Percentiles rank a stretch among this genome's conserved stretches.
Conservation (phyloP, 2,888 invertebrate species). For the Ptilodon capucinus region DNA sequence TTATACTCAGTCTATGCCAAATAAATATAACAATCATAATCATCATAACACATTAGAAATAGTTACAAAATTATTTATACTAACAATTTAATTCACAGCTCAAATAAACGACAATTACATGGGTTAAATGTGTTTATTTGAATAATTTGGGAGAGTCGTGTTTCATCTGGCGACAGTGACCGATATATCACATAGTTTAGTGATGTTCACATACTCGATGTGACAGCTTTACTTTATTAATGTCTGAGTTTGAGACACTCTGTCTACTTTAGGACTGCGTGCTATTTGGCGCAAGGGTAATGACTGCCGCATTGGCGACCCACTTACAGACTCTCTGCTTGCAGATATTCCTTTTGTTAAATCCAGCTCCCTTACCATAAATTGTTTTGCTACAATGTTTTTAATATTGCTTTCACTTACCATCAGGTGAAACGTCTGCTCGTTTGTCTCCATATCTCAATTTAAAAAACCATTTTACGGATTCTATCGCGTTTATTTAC, state of each 20-base stretch:
- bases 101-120: slow-evolving; percentile 17
- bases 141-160: slow-evolving; percentile 27
- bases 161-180: slow-evolving; percentile 29
- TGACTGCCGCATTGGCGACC: slow-evolving; percentile 32
- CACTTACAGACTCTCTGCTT: slow-evolving; percentile 5
- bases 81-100: background rate
- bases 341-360: background rate
- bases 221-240: slow-evolving; percentile 40
- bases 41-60: no score
- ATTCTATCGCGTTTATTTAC: no score
- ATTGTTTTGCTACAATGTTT: no score
- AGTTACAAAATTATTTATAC: background rate
- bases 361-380: no score
- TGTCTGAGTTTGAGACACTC: slow-evolving; percentile 27
- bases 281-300: slow-evolving; percentile 22
- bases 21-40: no score
- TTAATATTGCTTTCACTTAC: no score
- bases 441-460: no score
- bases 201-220: slow-evolving; percentile 34
- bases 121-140: slow-evolving; percentile 16
- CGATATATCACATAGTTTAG: slow-evolving; percentile 50
- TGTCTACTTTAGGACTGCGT: slow-evolving; percentile 29
- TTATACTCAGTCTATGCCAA: no score
- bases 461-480: no score
- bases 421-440: no score